Percentiles rank a stretch among this genome's conserved stretches.
These are phyloP conservation scores for Sapajus apella DNA, from an alignment of 2,113 vertebrate species.

Conservation along the genomic window DNA sequence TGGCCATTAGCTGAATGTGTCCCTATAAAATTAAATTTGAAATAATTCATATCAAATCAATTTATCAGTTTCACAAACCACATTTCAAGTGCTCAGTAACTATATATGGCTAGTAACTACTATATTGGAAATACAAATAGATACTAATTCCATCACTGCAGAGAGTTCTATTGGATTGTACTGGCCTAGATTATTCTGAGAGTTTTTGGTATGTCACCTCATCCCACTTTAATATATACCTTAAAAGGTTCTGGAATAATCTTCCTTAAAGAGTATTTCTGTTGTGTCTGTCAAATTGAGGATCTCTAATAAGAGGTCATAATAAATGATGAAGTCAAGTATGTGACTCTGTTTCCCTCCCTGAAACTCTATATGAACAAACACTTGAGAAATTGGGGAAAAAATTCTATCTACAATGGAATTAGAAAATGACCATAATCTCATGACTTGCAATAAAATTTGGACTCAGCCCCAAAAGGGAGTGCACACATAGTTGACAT, in stretches of 20 bases:
- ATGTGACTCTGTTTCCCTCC: not conserved
- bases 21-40: not conserved
- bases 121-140: not conserved
- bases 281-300: not conserved
- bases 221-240: not conserved
- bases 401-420: not conserved
- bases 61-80: conserved; percentile 1
- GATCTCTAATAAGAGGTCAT: not conserved
- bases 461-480: not conserved
- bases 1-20: not conserved
- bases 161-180: not conserved
- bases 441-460: not conserved
- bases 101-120: not conserved
- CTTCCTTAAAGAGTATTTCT: not conserved
- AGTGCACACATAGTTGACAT: not conserved
- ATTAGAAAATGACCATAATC: not conserved
- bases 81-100: not conserved
- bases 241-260: not conserved
- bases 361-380: not conserved
- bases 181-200: not conserved
- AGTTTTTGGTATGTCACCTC: not conserved
- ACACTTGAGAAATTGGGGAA: not conserved
- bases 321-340: not conserved
- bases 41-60: not conserved
- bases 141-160: not conserved